These are phyloP conservation scores for Halocynthia roretzi DNA, from an alignment of 23 tunicate species.

Conservation along the genomic window DNA sequence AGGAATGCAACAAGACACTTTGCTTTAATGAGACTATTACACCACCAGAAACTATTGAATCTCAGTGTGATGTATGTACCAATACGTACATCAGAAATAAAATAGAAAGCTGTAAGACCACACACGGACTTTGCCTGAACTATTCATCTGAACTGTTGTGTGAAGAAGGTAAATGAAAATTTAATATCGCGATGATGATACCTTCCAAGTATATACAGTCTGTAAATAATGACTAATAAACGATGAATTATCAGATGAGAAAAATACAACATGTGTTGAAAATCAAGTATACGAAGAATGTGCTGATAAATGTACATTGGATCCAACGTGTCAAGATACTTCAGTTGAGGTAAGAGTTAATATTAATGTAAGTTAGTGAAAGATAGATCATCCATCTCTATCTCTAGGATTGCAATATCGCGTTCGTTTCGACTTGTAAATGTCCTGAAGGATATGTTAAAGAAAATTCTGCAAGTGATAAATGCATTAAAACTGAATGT, in stretches of 20 bases:
- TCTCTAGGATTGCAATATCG: background rate
- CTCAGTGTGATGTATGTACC: slow-evolving; percentile 5
- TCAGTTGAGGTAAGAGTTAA: background rate
- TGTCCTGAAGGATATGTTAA: slow-evolving; percentile 14
- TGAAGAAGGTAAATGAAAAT: background rate
- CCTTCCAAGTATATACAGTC: too few species aligned
- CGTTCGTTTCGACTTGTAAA: background rate
- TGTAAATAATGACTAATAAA: too few species aligned
- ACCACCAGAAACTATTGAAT: background rate
- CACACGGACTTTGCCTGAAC: background rate
- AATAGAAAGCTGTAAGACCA: background rate
- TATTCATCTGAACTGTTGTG: slow-evolving; percentile 1
- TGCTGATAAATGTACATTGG: background rate
- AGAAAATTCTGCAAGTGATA: slow-evolving; percentile 1
- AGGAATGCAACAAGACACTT: background rate
- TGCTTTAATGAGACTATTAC: background rate
- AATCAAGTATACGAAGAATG: slow-evolving; percentile 3
- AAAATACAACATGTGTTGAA: background rate
- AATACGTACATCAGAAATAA: background rate
- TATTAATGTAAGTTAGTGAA: too few species aligned
- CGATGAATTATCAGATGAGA: too few species aligned
- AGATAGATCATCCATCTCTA: background rate
- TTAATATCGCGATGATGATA: too few species aligned
- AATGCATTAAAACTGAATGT: slow-evolving; percentile 12
- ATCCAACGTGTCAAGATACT: background rate